Percentiles rank a stretch among this genome's conserved stretches.
phyloP scores from a whole-genome alignment of 2,888 invertebrate species.

The Scaptomyza cyrtandrae region DNA sequence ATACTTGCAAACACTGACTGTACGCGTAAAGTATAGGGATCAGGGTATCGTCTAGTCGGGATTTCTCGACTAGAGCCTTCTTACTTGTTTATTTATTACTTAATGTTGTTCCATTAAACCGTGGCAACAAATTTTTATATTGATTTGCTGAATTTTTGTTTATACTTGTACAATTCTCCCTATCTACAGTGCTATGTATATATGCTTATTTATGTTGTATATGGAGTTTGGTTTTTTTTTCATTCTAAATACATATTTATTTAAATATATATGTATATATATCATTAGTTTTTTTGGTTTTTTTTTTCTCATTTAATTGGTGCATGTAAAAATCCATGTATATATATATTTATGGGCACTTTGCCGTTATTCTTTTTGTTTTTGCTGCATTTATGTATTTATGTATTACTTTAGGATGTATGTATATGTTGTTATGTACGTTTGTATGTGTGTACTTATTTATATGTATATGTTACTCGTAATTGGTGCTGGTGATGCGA shows the following conservation, averaged over 20 bases:
- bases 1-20: too few species aligned
- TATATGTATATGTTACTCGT: slow-evolving; percentile 47
- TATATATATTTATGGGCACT: slow-evolving; percentile 22
- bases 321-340: slow-evolving; percentile 81
- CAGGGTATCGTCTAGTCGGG: too few species aligned
- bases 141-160: slow-evolving; percentile 35
- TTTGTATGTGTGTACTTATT: slow-evolving; percentile 35
- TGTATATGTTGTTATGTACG: slow-evolving; percentile 20
- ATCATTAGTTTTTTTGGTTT: slow-evolving; percentile 39
- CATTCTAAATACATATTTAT: slow-evolving; percentile 40
- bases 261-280: slow-evolving; percentile 51
- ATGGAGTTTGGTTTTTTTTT: slow-evolving; percentile 17
- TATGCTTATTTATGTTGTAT: slow-evolving; percentile 54
- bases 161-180: slow-evolving; percentile 63
- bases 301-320: slow-evolving; percentile 66
- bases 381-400: slow-evolving; percentile 34
- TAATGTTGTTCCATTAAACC: slow-evolving; percentile 69
- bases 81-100: slow-evolving; percentile 36
- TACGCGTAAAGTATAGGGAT: too few species aligned
- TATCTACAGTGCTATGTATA: slow-evolving; percentile 72
- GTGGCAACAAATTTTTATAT: slow-evolving; percentile 51
- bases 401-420: background rate
- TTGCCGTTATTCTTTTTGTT: slow-evolving; percentile 25
- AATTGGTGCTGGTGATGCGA: slow-evolving; percentile 73
- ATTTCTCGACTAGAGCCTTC: too few species aligned